These are phyloP conservation scores for Habropoda laboriosa DNA, from an alignment of 1,140 invertebrate species.

Conservation along the genomic window DNA sequence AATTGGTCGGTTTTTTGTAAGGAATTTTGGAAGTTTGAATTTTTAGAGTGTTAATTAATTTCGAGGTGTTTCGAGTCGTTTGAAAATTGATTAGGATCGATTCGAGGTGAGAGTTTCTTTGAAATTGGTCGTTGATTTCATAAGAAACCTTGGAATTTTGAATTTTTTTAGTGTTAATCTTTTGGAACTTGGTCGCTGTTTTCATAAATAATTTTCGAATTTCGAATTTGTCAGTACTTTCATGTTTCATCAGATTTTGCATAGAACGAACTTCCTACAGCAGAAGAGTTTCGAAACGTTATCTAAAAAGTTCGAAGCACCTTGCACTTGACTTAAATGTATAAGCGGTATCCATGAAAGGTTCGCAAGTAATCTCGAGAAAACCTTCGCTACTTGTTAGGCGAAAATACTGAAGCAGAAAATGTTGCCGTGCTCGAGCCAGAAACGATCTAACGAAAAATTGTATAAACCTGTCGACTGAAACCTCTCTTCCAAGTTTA, in stretches of 20 bases:
- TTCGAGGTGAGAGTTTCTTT: no score
- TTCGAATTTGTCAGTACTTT: not conserved
- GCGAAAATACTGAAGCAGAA: not conserved
- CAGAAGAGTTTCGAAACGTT: not conserved
- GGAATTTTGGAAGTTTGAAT: not conserved
- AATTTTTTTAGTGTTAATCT: no score
- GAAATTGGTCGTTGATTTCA: no score
- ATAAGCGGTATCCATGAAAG: not conserved
- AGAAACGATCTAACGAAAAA: no score
- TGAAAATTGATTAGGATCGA: no score
- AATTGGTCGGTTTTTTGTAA: no score
- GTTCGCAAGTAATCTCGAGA: not conserved
- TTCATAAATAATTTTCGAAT: not conserved
- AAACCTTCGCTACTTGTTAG: not conserved
- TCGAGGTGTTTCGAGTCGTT: no score
- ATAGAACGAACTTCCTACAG: not conserved
- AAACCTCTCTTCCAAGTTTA: no score
- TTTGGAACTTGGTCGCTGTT: no score
- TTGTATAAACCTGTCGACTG: no score
- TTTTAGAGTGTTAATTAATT: no score
- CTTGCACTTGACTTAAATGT: constrained; percentile 2
- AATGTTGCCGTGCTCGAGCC: not conserved
- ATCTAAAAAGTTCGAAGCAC: constrained; percentile 1
- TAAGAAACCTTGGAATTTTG: not conserved
- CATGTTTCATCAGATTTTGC: not conserved